Conservation (phyloP, 2,797 vertebrate species). For the Poecilia picta region DNA sequence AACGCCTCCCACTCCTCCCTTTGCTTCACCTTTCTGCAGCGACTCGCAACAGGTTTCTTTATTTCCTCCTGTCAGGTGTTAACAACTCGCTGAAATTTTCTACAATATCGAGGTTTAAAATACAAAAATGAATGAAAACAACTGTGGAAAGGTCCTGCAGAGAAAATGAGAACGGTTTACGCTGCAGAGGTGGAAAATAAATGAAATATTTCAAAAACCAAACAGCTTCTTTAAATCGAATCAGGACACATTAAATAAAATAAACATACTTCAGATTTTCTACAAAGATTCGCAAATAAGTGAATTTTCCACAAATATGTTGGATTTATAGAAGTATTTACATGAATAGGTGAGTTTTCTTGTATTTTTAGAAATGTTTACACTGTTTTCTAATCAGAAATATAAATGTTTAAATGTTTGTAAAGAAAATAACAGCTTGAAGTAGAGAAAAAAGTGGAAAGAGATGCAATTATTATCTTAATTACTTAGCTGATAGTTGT, state of each 20-base stretch:
- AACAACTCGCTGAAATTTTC: slow-evolving; percentile 24
- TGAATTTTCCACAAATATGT: too few relatives aligned
- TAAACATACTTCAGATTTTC: too few relatives aligned
- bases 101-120: slow-evolving; percentile 27
- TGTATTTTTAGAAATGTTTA: not conserved
- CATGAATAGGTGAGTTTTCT: not conserved
- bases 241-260: too few relatives aligned
- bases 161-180: slow-evolving; percentile 23
- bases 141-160: slow-evolving; percentile 32
- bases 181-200: slow-evolving; percentile 26
- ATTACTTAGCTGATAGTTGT: not conserved
- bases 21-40: slow-evolving; percentile 13
- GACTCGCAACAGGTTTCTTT: not conserved
- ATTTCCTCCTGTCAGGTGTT: slow-evolving; percentile 14
- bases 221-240: too few relatives aligned
- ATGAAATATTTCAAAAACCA: slow-evolving; percentile 31
- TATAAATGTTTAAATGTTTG: not conserved
- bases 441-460: not conserved
- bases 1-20: not conserved
- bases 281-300: too few relatives aligned
- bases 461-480: not conserved
- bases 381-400: not conserved
- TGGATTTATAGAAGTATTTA: too few relatives aligned
- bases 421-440: not conserved
- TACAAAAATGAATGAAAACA: slow-evolving; percentile 12